These are phyloP conservation scores for Ectropis grisescens DNA, from an alignment of 1,140 invertebrate genomes.

Conservation along the genomic window DNA sequence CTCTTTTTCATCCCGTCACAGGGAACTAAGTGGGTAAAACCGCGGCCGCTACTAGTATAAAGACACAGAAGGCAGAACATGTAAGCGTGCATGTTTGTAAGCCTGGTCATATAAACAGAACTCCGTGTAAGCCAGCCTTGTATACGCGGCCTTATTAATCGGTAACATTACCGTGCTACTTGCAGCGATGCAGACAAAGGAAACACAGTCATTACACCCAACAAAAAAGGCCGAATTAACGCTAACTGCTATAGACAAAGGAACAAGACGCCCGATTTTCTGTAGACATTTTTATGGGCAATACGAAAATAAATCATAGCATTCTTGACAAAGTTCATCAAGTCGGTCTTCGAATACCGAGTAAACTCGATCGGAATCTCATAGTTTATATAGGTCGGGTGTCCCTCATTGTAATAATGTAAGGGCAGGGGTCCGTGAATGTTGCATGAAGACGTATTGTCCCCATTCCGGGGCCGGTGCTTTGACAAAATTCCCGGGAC, in stretches of 20 bases:
- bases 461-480: slow-evolving; percentile 24
- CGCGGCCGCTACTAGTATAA: no score
- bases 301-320: not conserved
- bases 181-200: slow-evolving; percentile 19
- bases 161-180: slow-evolving; percentile 16
- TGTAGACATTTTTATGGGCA: no score
- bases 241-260: no score
- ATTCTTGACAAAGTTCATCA: slow-evolving; percentile 2
- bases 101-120: no score
- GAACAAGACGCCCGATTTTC: no score
- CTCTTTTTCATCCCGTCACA: no score
- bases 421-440: slow-evolving; percentile 22
- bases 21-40: no score
- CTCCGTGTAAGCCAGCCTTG: no score
- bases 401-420: slow-evolving; percentile 26
- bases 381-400: slow-evolving; percentile 23
- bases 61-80: no score
- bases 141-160: slow-evolving; percentile 23
- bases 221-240: no score
- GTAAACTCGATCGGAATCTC: slow-evolving; percentile 16
- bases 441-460: slow-evolving; percentile 39
- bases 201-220: slow-evolving; percentile 26
- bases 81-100: no score
- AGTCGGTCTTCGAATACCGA: no score
- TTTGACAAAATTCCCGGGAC: slow-evolving; percentile 46